Conservation (phyloP, 2,888 invertebrate genomes). For the Apamea crenata region DNA sequence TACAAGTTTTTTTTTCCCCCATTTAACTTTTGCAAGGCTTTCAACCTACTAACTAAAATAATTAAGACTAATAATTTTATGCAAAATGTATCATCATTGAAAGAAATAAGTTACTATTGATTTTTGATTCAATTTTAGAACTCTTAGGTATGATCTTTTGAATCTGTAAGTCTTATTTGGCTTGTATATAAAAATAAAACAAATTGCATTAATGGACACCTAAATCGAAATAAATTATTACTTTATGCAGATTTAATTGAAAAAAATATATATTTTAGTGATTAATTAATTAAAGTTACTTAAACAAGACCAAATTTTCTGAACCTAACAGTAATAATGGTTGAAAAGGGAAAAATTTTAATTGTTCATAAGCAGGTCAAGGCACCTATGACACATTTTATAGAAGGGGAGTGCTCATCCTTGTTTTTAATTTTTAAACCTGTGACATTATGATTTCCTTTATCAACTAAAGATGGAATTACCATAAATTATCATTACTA, state of each 20-base stretch:
- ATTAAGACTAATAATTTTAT: slow-evolving; percentile 2
- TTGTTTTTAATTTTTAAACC: not conserved
- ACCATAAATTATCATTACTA: not conserved
- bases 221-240: not conserved
- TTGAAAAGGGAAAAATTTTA: not conserved
- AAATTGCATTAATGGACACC: not conserved
- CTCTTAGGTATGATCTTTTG: not conserved
- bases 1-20: not conserved
- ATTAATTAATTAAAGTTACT: not conserved
- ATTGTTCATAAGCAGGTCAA: not conserved
- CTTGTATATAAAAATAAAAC: not conserved
- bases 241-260: not conserved
- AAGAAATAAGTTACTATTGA: not conserved
- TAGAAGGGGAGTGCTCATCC: not conserved
- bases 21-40: not conserved
- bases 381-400: not conserved
- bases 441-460: not conserved
- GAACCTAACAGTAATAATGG: not conserved
- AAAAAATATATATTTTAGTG: not conserved
- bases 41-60: not conserved
- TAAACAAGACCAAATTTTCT: not conserved
- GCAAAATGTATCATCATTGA: not conserved
- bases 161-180: not conserved
- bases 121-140: not conserved
- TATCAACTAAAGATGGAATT: not conserved